These are phyloP conservation scores for Melolontha melolontha DNA, from an alignment of 2,888 invertebrate genomes.

Conservation along the genomic window DNA sequence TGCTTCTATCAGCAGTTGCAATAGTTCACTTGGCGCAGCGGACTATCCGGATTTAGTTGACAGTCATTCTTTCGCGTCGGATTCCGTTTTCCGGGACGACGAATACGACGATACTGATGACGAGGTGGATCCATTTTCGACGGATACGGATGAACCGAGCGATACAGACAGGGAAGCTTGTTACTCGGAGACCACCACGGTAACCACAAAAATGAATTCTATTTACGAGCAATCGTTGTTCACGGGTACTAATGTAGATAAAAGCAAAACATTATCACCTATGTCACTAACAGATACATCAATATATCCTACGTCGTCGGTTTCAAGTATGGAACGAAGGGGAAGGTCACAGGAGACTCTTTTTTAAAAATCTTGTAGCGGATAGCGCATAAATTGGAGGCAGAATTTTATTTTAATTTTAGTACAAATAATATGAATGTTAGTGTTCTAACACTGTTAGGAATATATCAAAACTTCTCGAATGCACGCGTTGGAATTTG, in stretches of 20 bases:
- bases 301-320: slow-evolving; percentile 33
- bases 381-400: too few relatives aligned
- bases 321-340: slow-evolving; percentile 62
- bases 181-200: slow-evolving; percentile 23
- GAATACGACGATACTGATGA: slow-evolving; percentile 82
- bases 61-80: slow-evolving; percentile 77
- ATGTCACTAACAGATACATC: slow-evolving; percentile 45
- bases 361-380: slow-evolving; percentile 69
- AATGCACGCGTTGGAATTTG: too few relatives aligned
- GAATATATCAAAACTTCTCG: not conserved
- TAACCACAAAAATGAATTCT: slow-evolving; percentile 57
- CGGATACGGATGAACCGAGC: slow-evolving; percentile 78
- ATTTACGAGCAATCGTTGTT: slow-evolving; percentile 54
- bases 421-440: slow-evolving; percentile 27
- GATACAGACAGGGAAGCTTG: slow-evolving; percentile 58
- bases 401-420: slow-evolving; percentile 39
- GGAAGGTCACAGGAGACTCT: slow-evolving; percentile 84
- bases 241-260: slow-evolving; percentile 35
- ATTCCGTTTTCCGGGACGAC: slow-evolving; percentile 79
- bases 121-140: slow-evolving; percentile 86
- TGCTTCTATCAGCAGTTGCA: slow-evolving; percentile 84
- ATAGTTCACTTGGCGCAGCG: slow-evolving; percentile 72
- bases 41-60: slow-evolving; percentile 61
- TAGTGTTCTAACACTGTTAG: slow-evolving; percentile 1
- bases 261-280: slow-evolving; percentile 30